phyloP scores from a whole-genome alignment of 2,888 invertebrate species.

The Dendrolimus houi region DNA sequence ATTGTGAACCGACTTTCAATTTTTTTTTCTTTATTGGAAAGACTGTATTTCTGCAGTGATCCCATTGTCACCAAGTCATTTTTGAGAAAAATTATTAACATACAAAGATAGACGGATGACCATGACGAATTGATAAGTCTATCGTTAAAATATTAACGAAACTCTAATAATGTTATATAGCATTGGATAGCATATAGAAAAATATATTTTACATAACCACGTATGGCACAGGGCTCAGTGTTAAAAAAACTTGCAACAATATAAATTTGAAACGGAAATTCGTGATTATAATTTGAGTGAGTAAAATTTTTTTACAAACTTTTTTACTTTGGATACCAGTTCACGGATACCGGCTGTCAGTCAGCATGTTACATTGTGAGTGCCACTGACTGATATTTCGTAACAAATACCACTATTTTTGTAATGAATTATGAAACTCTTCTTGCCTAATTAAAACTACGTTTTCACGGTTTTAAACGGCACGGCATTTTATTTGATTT shows the following conservation, averaged over 20 bases:
- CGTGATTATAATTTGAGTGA: background rate
- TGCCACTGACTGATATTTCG: background rate
- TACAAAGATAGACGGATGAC: too few species aligned
- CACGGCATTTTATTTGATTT: too few species aligned
- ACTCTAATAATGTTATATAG: background rate
- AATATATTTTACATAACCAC: background rate
- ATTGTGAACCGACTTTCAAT: too few species aligned
- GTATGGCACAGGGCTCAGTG: background rate
- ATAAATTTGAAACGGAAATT: background rate
- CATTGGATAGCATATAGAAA: background rate
- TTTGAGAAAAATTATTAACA: too few species aligned
- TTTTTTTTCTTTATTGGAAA: too few species aligned
- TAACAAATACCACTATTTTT: background rate
- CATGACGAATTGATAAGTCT: too few species aligned
- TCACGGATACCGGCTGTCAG: conserved; percentile 18
- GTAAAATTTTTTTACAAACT: background rate
- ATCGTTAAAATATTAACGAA: too few species aligned
- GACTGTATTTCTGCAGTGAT: too few species aligned
- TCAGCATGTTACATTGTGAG: conserved; percentile 3
- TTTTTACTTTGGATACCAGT: conserved; percentile 13
- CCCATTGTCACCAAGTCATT: too few species aligned
- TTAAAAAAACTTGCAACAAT: background rate
- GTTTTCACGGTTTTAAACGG: too few species aligned
- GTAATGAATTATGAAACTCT: too few species aligned
- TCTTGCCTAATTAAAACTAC: too few species aligned